Percentiles rank a stretch among this genome's conserved stretches.
phyloP scores from a whole-genome alignment of 2,113 vertebrate genomes.

The Elephantulus edwardii region DNA sequence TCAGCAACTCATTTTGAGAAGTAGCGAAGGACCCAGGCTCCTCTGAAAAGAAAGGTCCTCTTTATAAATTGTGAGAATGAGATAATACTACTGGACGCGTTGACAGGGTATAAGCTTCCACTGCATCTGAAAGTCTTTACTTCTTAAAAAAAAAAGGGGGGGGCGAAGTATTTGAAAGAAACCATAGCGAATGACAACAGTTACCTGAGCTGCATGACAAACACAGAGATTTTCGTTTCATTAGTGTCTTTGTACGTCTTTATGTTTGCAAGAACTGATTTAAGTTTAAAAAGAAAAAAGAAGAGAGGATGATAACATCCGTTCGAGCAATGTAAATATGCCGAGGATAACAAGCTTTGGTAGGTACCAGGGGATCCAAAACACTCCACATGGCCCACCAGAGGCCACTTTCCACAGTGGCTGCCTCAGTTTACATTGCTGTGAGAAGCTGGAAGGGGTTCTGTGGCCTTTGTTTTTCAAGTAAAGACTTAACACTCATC shows the following conservation, averaged over 20 bases:
- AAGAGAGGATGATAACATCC: not conserved
- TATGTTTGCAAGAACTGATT: conserved; percentile 23
- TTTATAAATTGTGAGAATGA: conserved; percentile 8
- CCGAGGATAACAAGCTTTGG: not conserved
- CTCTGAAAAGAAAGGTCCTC: not conserved
- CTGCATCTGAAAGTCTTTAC: not conserved
- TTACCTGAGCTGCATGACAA: conserved; percentile 7
- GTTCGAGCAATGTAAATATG: conserved; percentile 29
- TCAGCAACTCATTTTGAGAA: conserved; percentile 39
- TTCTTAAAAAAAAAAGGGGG: not conserved
- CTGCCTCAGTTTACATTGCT: not conserved
- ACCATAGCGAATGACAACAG: not conserved
- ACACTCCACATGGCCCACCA: not conserved
- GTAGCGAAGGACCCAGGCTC: not conserved
- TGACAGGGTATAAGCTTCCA: not conserved
- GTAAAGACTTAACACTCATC: not conserved
- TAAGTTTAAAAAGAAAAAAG: not conserved
- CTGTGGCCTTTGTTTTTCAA: conserved; percentile 4
- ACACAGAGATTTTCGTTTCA: not conserved
- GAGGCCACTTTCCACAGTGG: not conserved
- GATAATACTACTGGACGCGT: not conserved
- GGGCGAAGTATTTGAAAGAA: conserved; percentile 4
- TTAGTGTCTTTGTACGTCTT: not conserved
- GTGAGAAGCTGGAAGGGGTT: not conserved
- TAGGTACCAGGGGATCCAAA: not conserved